phyloP scores from a whole-genome alignment of 2,113 vertebrate genomes.

The Meles meles region DNA sequence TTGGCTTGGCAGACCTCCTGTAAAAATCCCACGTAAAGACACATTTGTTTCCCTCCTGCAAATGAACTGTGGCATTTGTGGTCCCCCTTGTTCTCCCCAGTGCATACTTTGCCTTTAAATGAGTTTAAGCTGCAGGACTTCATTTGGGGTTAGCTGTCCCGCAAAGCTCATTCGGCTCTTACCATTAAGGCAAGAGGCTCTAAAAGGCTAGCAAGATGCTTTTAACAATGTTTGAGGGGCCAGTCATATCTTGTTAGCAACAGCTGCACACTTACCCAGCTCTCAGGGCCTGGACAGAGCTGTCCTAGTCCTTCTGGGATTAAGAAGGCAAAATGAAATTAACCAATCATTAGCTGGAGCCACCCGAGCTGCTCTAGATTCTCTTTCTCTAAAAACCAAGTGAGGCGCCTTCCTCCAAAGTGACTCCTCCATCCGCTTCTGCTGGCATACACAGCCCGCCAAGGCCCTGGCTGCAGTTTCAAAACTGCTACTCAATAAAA shows the following conservation, averaged over 20 bases:
- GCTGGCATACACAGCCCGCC: not conserved
- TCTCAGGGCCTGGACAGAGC: conserved; percentile 53
- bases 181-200: conserved; percentile 74
- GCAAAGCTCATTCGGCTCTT: conserved; percentile 54
- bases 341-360: conserved; percentile 39
- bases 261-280: conserved; percentile 65
- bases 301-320: conserved; percentile 54
- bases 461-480: conserved; percentile 54
- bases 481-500: conserved; percentile 69
- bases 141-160: conserved; percentile 27
- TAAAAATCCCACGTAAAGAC: not conserved
- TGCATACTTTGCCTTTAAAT: conserved; percentile 40
- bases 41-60: conserved; percentile 6
- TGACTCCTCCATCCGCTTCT: conserved; percentile 32
- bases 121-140: conserved; percentile 12
- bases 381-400: not conserved
- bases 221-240: conserved; percentile 80
- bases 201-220: conserved; percentile 72
- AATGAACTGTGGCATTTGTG: not conserved
- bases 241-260: conserved; percentile 78
- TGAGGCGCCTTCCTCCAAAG: not conserved
- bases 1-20: not conserved
- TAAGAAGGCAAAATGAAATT: conserved; percentile 18
- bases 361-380: not conserved
- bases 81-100: conserved; percentile 1